Percentiles rank a stretch among this genome's conserved stretches.
Evolutionary conservation across 2,797 vertebrate genomes (phyloP).

Genomic region (Tragelaphus eurycerus): DNA sequence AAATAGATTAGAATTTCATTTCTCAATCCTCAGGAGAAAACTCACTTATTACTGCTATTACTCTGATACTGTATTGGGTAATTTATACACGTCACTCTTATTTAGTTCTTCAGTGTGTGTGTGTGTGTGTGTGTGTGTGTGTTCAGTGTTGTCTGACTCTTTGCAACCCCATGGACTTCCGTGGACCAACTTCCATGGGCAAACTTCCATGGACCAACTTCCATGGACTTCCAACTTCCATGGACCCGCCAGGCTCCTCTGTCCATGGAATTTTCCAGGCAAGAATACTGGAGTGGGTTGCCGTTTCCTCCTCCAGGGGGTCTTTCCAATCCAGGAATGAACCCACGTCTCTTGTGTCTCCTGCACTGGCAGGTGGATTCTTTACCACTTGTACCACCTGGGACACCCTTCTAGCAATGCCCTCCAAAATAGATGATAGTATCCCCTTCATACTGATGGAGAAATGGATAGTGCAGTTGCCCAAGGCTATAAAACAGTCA

Average conservation of each 20-base stretch:
- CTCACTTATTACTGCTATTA: neutral
- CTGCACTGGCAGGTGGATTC: neutral
- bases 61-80: neutral
- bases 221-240: no score
- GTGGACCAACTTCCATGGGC: no score
- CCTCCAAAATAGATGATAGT: neutral
- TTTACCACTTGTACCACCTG: neutral
- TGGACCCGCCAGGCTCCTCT: neutral
- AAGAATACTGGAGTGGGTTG: neutral
- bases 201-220: no score
- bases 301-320: neutral
- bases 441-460: neutral
- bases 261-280: neutral
- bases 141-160: neutral
- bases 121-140: no score
- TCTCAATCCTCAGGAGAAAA: neutral
- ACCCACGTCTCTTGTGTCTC: neutral
- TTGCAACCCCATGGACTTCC: neutral
- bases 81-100: neutral
- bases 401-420: neutral
- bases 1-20: neutral
- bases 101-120: neutral
- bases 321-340: neutral
- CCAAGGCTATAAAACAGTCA: neutral
- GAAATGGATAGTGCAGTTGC: neutral